Conservation (phyloP, 2,888 invertebrate species). For the Ichneumoninae sp. region DNA sequence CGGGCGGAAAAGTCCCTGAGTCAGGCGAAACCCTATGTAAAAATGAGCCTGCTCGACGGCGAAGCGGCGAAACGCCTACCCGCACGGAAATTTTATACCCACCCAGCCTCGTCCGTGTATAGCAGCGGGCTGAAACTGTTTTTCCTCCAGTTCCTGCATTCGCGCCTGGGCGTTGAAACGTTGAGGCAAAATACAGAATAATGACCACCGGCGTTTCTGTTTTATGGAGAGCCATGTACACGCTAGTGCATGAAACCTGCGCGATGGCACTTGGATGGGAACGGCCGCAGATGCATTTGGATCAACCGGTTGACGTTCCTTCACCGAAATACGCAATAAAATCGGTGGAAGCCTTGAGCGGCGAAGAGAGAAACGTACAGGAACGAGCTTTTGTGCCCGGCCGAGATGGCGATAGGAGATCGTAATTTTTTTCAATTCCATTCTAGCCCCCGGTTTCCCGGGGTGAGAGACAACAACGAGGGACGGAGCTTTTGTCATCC, state of each 20-base stretch:
- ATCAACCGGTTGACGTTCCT: constrained; percentile 20
- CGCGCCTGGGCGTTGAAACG: background rate
- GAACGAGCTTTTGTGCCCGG: background rate
- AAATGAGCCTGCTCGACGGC: constrained; percentile 42
- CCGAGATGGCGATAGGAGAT: constrained; percentile 28
- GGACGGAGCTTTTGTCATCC: constrained; percentile 42
- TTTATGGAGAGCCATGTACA: background rate
- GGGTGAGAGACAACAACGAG: background rate
- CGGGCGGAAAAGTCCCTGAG: constrained; percentile 46
- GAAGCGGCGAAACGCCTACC: constrained; percentile 14
- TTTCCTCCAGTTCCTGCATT: constrained; percentile 24
- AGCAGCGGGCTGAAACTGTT: background rate
- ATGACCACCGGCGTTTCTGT: background rate
- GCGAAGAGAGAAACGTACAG: background rate
- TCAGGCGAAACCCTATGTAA: constrained; percentile 47
- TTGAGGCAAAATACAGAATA: constrained; percentile 12
- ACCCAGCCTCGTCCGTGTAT: background rate
- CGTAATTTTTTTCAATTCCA: constrained; percentile 45
- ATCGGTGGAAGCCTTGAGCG: constrained; percentile 6
- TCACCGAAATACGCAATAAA: constrained; percentile 26
- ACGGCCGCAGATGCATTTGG: constrained; percentile 11
- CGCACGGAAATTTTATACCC: constrained; percentile 30
- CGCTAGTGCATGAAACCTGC: background rate
- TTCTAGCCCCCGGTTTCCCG: constrained; percentile 3
- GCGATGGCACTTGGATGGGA: background rate